Evolutionary conservation across 2,888 invertebrate species (phyloP).

Genomic region (Rhagonycha fulva): DNA sequence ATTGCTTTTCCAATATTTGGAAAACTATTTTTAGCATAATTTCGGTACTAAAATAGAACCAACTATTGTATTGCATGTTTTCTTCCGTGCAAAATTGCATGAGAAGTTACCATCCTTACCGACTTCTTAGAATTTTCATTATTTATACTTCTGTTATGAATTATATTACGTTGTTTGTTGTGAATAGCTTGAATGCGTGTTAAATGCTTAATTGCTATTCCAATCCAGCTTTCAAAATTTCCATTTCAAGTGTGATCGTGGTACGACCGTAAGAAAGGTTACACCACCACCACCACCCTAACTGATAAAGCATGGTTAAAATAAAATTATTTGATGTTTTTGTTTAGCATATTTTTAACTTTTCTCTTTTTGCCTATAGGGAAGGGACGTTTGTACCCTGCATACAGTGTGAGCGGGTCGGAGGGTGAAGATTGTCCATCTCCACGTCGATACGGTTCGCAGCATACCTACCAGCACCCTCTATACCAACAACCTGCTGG

Average conservation of each 20-base stretch:
- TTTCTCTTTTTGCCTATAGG: conserved; percentile 54
- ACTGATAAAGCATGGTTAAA: neutral
- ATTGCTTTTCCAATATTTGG: neutral
- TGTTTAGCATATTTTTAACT: neutral
- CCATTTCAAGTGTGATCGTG: neutral
- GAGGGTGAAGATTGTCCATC: conserved; percentile 67
- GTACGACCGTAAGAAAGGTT: neutral
- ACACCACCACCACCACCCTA: neutral
- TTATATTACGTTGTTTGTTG: neutral
- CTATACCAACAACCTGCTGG: conserved; percentile 57
- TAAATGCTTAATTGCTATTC: neutral
- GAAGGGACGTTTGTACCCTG: conserved; percentile 83
- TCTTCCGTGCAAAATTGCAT: neutral
- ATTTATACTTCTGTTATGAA: neutral
- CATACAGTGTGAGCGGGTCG: conserved; percentile 77
- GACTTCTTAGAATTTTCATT: neutral
- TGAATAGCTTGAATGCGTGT: neutral
- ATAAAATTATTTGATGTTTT: neutral
- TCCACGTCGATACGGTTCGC: conserved; percentile 61
- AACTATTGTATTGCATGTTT: neutral
- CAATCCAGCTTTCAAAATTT: neutral
- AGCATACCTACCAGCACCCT: conserved; percentile 60
- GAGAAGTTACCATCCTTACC: neutral
- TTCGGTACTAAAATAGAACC: neutral
- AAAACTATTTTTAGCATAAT: neutral